These are phyloP conservation scores for Acropternis orthonyx DNA, from an alignment of 2,797 vertebrate genomes.

Conservation along the genomic window DNA sequence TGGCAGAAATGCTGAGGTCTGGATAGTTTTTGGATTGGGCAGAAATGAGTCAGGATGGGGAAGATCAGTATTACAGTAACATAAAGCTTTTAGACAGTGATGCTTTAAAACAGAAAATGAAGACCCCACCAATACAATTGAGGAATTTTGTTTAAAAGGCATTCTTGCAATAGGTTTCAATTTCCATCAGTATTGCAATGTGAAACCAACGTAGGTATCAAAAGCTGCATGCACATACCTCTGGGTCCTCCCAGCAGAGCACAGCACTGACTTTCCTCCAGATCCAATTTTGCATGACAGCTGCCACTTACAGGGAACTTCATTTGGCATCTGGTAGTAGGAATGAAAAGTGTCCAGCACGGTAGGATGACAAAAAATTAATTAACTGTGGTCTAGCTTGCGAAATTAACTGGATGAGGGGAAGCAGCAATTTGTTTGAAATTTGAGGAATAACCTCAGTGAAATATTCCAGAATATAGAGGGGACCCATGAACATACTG, in stretches of 20 bases:
- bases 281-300: background rate
- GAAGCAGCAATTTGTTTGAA: background rate
- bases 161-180: background rate
- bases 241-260: background rate
- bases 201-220: background rate
- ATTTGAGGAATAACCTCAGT: background rate
- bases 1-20: background rate
- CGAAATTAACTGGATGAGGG: background rate
- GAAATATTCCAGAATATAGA: background rate
- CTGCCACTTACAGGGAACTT: background rate
- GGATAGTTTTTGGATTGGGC: background rate
- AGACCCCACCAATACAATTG: background rate
- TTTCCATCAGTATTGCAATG: background rate
- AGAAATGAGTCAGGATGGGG: background rate
- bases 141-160: background rate
- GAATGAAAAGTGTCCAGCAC: background rate
- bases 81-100: background rate
- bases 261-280: background rate
- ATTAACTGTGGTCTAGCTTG: background rate
- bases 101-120: background rate
- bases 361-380: conserved; percentile 33
- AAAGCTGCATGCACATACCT: accelerated
- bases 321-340: background rate
- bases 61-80: background rate
- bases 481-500: background rate